Evolutionary conservation across 2,888 invertebrate species (phyloP).

Genomic region (Eupithecia subfuscata): DNA sequence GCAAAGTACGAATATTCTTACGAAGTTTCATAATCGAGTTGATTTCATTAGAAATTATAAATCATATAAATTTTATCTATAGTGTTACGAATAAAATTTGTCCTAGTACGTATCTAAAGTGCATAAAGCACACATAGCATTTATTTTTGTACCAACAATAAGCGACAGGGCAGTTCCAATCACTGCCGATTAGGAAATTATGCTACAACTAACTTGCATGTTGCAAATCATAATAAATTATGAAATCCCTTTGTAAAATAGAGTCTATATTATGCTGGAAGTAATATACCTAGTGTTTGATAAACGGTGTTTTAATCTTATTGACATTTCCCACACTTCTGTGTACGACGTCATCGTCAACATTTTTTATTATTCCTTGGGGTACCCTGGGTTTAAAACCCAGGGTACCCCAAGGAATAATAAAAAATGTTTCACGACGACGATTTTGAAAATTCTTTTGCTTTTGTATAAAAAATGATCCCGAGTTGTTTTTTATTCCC

Average conservation of each 20-base stretch:
- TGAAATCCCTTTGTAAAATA: background rate
- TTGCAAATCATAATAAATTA: background rate
- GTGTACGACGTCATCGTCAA: too few relatives aligned
- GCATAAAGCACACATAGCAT: background rate
- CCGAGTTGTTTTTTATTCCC: too few relatives aligned
- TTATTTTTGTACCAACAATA: background rate
- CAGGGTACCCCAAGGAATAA: too few relatives aligned
- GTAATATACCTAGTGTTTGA: constrained; percentile 21
- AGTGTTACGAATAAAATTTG: background rate
- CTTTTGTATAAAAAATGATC: too few relatives aligned
- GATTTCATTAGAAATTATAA: background rate
- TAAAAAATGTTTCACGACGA: too few relatives aligned
- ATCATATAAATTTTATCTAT: background rate
- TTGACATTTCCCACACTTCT: background rate
- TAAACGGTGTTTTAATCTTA: constrained; percentile 20
- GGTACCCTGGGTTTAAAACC: too few relatives aligned
- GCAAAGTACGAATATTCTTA: background rate
- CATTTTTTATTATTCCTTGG: too few relatives aligned
- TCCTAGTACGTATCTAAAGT: background rate
- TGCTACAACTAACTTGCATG: background rate
- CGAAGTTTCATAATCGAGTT: background rate
- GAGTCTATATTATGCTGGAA: constrained; percentile 30
- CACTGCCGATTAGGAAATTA: background rate
- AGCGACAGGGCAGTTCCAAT: background rate
- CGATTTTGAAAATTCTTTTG: too few relatives aligned